Percentiles rank a stretch among this genome's conserved stretches.
Evolutionary conservation across 2,888 invertebrate genomes (phyloP).

Genomic region (Tetranychus piercei): DNA sequence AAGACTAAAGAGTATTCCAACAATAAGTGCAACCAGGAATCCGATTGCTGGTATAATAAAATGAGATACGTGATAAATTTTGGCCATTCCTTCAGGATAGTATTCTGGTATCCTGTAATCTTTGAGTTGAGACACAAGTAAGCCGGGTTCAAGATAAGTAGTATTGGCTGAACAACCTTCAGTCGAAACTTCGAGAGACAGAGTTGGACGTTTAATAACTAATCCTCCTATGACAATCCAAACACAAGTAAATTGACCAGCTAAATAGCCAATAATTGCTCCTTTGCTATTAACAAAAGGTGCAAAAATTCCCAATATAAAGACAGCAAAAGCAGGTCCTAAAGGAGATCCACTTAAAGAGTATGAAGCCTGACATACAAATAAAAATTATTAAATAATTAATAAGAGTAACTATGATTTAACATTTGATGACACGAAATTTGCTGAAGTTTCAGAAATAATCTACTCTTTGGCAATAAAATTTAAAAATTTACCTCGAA

Average conservation of each 20-base stretch:
- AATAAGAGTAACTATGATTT: background rate
- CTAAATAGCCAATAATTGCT: constrained; percentile 13
- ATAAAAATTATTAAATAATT: background rate
- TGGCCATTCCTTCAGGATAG: constrained; percentile 11
- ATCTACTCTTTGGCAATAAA: background rate
- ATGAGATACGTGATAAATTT: constrained; percentile 15
- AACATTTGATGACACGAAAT: background rate
- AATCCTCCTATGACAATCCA: constrained; percentile 17
- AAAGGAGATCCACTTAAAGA: constrained; percentile 18
- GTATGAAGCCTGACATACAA: constrained; percentile 15
- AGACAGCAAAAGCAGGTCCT: constrained; percentile 20
- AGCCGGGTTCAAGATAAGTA: background rate
- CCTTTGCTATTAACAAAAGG: constrained; percentile 18
- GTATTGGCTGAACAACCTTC: constrained; percentile 17
- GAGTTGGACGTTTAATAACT: constrained; percentile 12
- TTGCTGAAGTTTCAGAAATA: background rate
- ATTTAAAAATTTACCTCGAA: constrained; percentile 14
- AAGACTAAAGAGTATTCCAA: constrained; percentile 15
- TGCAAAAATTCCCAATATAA: constrained; percentile 20
- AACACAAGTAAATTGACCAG: constrained; percentile 16
- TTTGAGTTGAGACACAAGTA: background rate
- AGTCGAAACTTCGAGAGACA: constrained; percentile 11
- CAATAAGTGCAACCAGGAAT: constrained; percentile 8
- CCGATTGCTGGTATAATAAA: constrained; percentile 15
- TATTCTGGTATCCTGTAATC: constrained; percentile 15